A percentile compares a stretch with the other conserved stretches of the same genome.
These are phyloP conservation scores for Meloe dianella DNA, from an alignment of 2,888 invertebrate genomes.

Conservation along the genomic window DNA sequence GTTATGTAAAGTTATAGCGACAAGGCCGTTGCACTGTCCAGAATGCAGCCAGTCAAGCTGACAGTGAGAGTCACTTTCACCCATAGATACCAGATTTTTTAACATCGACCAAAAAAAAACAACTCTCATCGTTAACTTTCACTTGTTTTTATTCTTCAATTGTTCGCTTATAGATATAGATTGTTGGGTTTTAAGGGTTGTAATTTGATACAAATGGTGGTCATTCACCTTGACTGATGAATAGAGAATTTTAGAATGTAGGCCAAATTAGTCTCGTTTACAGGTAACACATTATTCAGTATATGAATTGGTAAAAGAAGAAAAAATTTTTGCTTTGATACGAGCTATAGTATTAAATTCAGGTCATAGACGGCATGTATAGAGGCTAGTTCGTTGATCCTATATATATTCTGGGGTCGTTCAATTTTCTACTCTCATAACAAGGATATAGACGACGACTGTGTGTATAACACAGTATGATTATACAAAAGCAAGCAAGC, in stretches of 20 bases:
- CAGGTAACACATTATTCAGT: neutral
- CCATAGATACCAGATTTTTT: constrained; percentile 29
- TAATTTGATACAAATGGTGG: constrained; percentile 40
- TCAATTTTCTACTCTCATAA: constrained; percentile 43
- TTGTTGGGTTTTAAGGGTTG: constrained; percentile 12
- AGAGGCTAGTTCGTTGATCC: constrained; percentile 52
- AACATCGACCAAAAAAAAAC: neutral
- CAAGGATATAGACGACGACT: constrained; percentile 31
- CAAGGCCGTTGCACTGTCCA: constrained; percentile 40
- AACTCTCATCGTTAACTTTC: constrained; percentile 26
- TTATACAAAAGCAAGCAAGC: too few relatives aligned
- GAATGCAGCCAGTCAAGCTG: constrained; percentile 54
- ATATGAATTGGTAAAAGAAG: neutral
- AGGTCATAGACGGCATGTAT: constrained; percentile 47
- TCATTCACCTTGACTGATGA: constrained; percentile 52
- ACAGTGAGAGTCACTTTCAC: constrained; percentile 35
- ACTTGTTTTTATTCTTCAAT: constrained; percentile 15
- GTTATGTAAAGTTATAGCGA: constrained; percentile 5
- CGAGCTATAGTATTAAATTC: constrained; percentile 41
- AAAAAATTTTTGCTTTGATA: too few relatives aligned
- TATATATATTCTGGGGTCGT: constrained; percentile 49
- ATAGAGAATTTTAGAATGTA: constrained; percentile 33
- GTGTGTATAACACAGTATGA: too few relatives aligned
- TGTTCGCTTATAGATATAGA: constrained; percentile 18
- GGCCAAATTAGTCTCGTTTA: constrained; percentile 41